Conservation (phyloP, 2,888 invertebrate species). For the Cabera pusaria region DNA sequence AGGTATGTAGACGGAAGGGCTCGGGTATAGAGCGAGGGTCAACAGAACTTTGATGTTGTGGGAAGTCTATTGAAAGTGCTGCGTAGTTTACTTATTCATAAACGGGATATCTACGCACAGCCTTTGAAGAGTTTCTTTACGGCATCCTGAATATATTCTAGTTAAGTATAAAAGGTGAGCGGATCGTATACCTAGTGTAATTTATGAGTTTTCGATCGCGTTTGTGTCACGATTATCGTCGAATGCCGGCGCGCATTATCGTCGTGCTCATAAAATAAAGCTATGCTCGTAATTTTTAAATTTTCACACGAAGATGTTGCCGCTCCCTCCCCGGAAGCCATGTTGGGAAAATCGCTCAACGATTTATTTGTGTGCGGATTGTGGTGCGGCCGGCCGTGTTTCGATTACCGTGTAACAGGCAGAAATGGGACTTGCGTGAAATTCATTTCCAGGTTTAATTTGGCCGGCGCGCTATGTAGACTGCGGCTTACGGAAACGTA, state of each 20-base stretch:
- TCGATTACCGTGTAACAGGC: slow-evolving; percentile 50
- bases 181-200: slow-evolving; percentile 31
- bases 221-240: slow-evolving; percentile 41
- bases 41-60: slow-evolving; percentile 62
- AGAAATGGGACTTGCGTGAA: slow-evolving; percentile 50
- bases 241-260: slow-evolving; percentile 43
- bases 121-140: slow-evolving; percentile 27
- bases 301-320: slow-evolving; percentile 65
- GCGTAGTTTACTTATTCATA: slow-evolving; percentile 54
- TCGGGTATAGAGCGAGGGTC: slow-evolving; percentile 69
- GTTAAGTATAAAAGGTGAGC: slow-evolving; percentile 23
- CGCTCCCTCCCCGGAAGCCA: slow-evolving; percentile 65
- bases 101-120: slow-evolving; percentile 29
- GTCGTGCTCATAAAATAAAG: slow-evolving; percentile 56
- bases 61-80: slow-evolving; percentile 52
- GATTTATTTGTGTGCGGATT: slow-evolving; percentile 71
- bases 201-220: slow-evolving; percentile 45
- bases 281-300: slow-evolving; percentile 57
- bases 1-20: slow-evolving; percentile 52
- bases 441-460: slow-evolving; percentile 48
- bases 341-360: slow-evolving; percentile 75
- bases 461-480: slow-evolving; percentile 33
- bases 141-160: slow-evolving; percentile 23
- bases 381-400: slow-evolving; percentile 47
- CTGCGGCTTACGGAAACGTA: slow-evolving; percentile 18